A percentile compares a stretch with the other conserved stretches of the same genome.
Conservation (phyloP, 2,113 vertebrate genomes). For the Aramus guarauna region DNA sequence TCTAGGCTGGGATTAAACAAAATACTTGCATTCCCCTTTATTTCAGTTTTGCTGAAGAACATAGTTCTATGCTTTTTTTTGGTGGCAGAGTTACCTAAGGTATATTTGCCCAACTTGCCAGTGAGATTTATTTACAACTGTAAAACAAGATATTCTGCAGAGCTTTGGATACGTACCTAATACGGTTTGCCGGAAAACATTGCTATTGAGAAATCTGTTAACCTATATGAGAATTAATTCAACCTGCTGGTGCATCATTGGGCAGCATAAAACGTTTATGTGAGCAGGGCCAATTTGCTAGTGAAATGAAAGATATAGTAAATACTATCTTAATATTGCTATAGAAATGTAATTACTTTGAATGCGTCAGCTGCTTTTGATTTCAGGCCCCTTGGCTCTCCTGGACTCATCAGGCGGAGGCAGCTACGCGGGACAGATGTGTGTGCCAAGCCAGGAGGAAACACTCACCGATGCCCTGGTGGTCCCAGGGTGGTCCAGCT, state of each 20-base stretch:
- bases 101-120: background rate
- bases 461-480: accelerated
- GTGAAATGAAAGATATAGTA: background rate
- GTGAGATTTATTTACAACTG: background rate
- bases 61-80: background rate
- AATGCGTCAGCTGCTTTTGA: background rate
- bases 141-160: background rate
- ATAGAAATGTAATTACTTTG: background rate
- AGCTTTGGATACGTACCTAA: background rate
- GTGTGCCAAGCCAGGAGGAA: background rate
- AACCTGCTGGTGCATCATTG: background rate
- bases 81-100: background rate
- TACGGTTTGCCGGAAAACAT: background rate
- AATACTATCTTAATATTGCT: background rate
- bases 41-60: background rate
- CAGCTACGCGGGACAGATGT: accelerated
- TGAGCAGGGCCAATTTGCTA: background rate
- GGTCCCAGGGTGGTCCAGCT: background rate
- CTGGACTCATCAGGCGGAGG: background rate
- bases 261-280: background rate
- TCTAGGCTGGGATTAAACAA: background rate
- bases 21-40: background rate
- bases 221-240: background rate
- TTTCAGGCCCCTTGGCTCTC: background rate
- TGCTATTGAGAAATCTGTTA: background rate